Percentiles rank a stretch among this genome's conserved stretches.
phyloP scores from a whole-genome alignment of 2,113 vertebrate genomes.

The Pseudolaguvia tuberculata region DNA sequence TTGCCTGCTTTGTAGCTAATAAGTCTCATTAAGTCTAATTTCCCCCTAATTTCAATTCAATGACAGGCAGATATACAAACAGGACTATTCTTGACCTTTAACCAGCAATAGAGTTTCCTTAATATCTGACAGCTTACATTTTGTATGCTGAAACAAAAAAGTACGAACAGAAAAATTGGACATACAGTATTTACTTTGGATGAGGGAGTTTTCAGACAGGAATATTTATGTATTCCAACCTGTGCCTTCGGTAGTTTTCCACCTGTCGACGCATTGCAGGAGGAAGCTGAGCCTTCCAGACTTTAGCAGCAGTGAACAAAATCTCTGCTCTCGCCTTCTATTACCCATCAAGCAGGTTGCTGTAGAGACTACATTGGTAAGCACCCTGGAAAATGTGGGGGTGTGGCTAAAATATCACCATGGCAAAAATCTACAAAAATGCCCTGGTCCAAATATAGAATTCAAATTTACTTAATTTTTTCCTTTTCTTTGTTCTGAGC shows the following conservation, averaged over 20 bases:
- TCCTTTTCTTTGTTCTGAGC: background rate
- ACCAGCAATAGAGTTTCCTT: background rate
- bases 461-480: background rate
- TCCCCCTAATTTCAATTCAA: slow-evolving; percentile 28
- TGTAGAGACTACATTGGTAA: slow-evolving; percentile 59
- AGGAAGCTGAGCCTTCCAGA: slow-evolving; percentile 32
- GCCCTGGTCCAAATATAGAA: slow-evolving; percentile 1
- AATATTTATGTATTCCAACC: background rate
- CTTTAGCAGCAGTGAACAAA: slow-evolving; percentile 29
- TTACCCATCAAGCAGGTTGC: slow-evolving; percentile 53
- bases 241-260: slow-evolving; percentile 32
- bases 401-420: slow-evolving; percentile 15
- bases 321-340: slow-evolving; percentile 41
- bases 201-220: background rate
- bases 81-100: slow-evolving; percentile 16
- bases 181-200: background rate
- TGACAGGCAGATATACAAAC: slow-evolving; percentile 24
- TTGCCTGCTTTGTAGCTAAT: slow-evolving; percentile 41
- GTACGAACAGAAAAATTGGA: background rate
- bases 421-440: slow-evolving; percentile 9
- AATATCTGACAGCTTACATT: background rate
- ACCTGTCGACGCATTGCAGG: slow-evolving; percentile 42
- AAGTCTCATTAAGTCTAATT: slow-evolving; percentile 47
- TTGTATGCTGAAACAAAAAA: background rate
- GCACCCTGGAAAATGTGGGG: slow-evolving; percentile 40